Evolutionary conservation across 1,140 invertebrate genomes (phyloP), one percentile per base, ranked within the genome.

Genomic region (Scylla paramamosain): DNA sequence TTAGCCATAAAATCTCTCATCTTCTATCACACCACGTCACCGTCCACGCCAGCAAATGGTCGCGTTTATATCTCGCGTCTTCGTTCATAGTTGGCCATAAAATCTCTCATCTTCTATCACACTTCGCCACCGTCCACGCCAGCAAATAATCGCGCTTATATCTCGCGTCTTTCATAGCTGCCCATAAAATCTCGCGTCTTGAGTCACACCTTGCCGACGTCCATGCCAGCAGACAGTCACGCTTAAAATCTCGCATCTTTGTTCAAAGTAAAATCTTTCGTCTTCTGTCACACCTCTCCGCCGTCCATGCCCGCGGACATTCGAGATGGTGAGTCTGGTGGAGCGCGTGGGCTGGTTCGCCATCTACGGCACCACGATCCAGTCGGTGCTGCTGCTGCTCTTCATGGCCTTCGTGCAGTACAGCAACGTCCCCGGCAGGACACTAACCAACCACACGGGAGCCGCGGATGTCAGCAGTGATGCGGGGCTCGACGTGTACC

Each of bases 371-470:
- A 39, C 88, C 7, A 31, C 90, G 0, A 4, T 94, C 16, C 39
- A 94, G 52, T 0, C 32, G 0, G n/a, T 83, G 31, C 29, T 94
- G 46, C 39, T 94, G 29, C 14, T 94, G 25, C 28, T 94, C 10
- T 94, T 94, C 88, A 83, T 91, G 32, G 93, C 48, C 1, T 94
- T 83, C 39, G 93, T 94, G 12, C 87, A 67, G 29, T 94, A 94
- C 67, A 84, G 87, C 39, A 83, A 88, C 4, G 45, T 94, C n/a
- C 90, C 89, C 20, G 93, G 90, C 0, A 87, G 59, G 12, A 83
- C 6, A n/a, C 32, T 29, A 4, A 90, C 52, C 31, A 90, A 91
- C 93, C 20, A 82, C 93, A 94, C 93, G 8, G 31, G 4, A n/a
- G 28, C n/a, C 29, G 4, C 67, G 14, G 59, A 82, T 8, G 31